Base-by-base conservation (phyloP, 2,113 vertebrate species). In the Albula goreensis region DNA sequence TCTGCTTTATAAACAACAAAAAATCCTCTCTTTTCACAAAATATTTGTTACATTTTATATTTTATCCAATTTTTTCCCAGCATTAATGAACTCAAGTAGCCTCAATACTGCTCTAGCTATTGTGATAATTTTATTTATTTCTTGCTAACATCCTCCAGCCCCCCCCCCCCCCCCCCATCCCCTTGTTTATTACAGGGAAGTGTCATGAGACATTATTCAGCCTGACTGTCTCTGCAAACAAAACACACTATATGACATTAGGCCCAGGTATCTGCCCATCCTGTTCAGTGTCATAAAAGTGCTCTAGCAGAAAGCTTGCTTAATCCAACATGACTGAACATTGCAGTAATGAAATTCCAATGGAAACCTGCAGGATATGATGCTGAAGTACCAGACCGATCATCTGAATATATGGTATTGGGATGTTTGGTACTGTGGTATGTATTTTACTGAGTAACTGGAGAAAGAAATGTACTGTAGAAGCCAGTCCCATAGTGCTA, bases 261-360 rank as follows among this genome's bases (percentile, higher is more conserved):
- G 82, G 66, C 57, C 63, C 12, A 22, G 82, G 70, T 60, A 51
- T 52, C 22, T 49, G 11, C 6, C 57, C 50, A 12, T 1, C 11
- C 57, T 22, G 7, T 74, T 5, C n/a, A 51, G 22, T 63, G 60
- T 74, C 57, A 51, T 83, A 83, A 74, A 83, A 83, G 66, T n/a
- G 13, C 49, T n/a, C 48, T n/a, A 83, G 70, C 60, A 51, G 82
- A 49, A 50, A 83, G 53, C 63, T 48, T 15, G 60, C 50, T 50
- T 66, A 50, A 48, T 70, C 56, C 50, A 8, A 19, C 19, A 48
- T 56, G 57, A 57, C n/a, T 25, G 13, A 83, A 31, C 41, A 25
- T 56, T 25, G 12, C 57, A 60, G 3, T 60, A 11, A 60, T 60
- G 12, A 60, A 60, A 50, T 70, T 22, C 82, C 82, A 56, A 56